Conservation (phyloP, 2,888 invertebrate species). For the Cerastis rubricosa region DNA sequence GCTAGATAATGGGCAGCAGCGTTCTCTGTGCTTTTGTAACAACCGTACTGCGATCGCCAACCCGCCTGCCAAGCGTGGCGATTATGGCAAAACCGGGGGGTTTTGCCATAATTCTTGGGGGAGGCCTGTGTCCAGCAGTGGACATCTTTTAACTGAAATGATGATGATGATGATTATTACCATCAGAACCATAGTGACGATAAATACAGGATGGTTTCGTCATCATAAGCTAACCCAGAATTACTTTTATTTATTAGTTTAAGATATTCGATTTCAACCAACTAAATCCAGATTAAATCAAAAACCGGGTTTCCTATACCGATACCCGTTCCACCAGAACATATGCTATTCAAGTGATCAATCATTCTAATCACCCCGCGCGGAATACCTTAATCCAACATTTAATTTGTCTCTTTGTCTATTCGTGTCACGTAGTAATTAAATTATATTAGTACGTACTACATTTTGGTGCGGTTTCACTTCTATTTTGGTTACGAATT, state of each 20-base stretch:
- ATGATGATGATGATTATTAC: no score
- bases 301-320: constrained; percentile 6
- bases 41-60: no score
- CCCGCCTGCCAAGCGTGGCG: no score
- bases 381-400: constrained; percentile 75
- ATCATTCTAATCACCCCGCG: constrained; percentile 79
- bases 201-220: no score
- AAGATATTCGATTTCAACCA: constrained; percentile 1
- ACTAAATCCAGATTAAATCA: neutral
- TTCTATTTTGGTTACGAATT: constrained; percentile 16
- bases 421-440: constrained; percentile 54
- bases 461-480: constrained; percentile 27
- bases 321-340: constrained; percentile 32
- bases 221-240: neutral
- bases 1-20: no score
- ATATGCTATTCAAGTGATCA: constrained; percentile 68
- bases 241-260: neutral
- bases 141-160: no score
- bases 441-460: constrained; percentile 54
- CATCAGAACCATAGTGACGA: neutral
- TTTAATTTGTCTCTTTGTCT: constrained; percentile 68
- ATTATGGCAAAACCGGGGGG: no score
- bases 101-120: no score
- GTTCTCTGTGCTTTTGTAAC: no score
- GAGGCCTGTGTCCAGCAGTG: no score